phyloP scores from a whole-genome alignment of 2,888 invertebrate genomes.

The Acanthosepion lycidas region DNA sequence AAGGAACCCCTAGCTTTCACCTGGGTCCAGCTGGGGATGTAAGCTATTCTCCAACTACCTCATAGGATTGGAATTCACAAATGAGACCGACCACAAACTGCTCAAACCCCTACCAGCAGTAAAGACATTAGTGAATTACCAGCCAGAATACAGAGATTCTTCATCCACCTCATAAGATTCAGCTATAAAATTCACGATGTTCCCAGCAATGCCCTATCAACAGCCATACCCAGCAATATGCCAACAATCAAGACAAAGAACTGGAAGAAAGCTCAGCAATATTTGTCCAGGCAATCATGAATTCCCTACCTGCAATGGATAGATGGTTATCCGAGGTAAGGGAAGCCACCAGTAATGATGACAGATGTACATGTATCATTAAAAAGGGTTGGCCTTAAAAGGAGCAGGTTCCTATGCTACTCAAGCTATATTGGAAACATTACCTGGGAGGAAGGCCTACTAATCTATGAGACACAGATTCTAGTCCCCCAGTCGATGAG shows the following conservation, averaged over 20 bases:
- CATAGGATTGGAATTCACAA: not conserved
- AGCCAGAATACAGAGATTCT: not conserved
- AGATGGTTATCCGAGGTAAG: not conserved
- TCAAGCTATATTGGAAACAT: not conserved
- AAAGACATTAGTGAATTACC: not conserved
- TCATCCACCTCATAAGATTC: not conserved
- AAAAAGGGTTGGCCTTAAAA: not conserved
- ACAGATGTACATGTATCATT: not conserved
- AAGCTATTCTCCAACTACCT: not conserved
- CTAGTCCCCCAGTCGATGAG: not conserved
- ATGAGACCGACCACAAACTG: not conserved
- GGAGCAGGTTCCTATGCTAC: not conserved
- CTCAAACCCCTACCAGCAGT: not conserved
- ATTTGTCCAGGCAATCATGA: no score
- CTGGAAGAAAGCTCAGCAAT: not conserved
- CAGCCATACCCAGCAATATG: not conserved
- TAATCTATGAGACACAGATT: not conserved
- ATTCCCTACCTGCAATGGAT: not conserved
- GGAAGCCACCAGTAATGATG: not conserved
- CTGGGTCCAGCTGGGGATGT: not conserved
- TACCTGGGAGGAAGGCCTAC: not conserved
- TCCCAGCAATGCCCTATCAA: not conserved
- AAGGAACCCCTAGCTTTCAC: not conserved
- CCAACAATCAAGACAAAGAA: not conserved
- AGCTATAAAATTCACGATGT: not conserved